Percentiles rank a stretch among this genome's conserved stretches.
phyloP scores from a whole-genome alignment of 2,888 invertebrate genomes.

The Rhorus exstirpatorius region DNA sequence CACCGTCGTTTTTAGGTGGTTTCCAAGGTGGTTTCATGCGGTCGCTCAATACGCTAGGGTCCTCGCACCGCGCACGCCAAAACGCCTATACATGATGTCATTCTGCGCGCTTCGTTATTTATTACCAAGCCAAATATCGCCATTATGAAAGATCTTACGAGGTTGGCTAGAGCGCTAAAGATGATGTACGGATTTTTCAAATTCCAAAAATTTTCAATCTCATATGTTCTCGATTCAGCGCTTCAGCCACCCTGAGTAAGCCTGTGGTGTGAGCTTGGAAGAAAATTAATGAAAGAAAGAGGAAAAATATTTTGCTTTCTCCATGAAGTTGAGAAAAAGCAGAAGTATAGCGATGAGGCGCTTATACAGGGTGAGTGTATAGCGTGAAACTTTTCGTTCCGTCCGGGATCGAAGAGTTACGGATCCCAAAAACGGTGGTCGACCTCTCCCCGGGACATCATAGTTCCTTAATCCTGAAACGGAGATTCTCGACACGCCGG shows the following conservation, averaged over 20 bases:
- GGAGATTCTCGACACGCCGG: slow-evolving; percentile 52
- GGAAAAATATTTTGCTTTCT: neutral
- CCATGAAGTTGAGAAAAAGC: slow-evolving; percentile 10
- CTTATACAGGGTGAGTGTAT: slow-evolving; percentile 13
- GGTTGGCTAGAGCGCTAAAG: no score
- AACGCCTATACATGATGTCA: slow-evolving; percentile 73
- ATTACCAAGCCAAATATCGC: slow-evolving; percentile 62
- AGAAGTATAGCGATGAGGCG: slow-evolving; percentile 30
- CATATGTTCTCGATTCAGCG: neutral
- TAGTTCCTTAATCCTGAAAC: slow-evolving; percentile 63
- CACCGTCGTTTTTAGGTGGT: no score
- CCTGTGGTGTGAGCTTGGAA: no score
- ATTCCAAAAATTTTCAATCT: no score
- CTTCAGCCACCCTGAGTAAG: neutral
- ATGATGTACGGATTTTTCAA: no score
- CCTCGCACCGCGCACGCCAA: slow-evolving; percentile 76
- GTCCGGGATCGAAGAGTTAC: slow-evolving; percentile 45
- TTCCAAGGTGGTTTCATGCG: no score
- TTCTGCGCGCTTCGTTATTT: slow-evolving; percentile 75
- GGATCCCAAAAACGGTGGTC: slow-evolving; percentile 23
- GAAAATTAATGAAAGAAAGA: slow-evolving; percentile 1
- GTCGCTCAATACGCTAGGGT: no score
- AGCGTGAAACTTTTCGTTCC: slow-evolving; percentile 48
- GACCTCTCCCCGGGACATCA: slow-evolving; percentile 27
- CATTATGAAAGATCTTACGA: no score